Conservation (phyloP, 1,140 invertebrate species). For the Chironomus tepperi region DNA sequence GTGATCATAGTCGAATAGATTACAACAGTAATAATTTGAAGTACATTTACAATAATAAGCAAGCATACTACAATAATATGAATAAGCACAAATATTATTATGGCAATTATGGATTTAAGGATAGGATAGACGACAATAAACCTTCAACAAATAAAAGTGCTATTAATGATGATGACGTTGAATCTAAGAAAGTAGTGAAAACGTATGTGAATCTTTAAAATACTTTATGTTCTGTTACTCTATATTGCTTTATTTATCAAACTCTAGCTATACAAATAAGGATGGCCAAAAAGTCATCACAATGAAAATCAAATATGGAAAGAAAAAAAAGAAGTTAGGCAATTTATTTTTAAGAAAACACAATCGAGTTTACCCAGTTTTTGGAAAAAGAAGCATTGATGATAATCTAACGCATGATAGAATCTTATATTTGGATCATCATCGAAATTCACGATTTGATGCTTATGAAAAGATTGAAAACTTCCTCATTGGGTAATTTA, state of each 20-base stretch:
- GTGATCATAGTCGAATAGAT: slow-evolving; percentile 22
- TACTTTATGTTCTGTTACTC: not conserved
- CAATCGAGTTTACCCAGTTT: slow-evolving; percentile 45
- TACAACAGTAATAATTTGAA: slow-evolving; percentile 21
- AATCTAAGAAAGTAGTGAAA: not conserved
- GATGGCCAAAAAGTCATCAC: slow-evolving; percentile 4
- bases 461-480: slow-evolving; percentile 50
- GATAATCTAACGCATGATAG: slow-evolving; percentile 37
- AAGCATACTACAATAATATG: not conserved
- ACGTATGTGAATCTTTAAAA: not conserved
- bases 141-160: not conserved
- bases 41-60: slow-evolving; percentile 19
- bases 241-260: not conserved
- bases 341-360: not conserved
- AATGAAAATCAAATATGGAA: not conserved
- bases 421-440: slow-evolving; percentile 44
- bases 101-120: not conserved
- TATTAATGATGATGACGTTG: not conserved
- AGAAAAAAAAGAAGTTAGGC: not conserved
- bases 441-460: slow-evolving; percentile 46
- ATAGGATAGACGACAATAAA: not conserved
- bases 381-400: slow-evolving; percentile 45
- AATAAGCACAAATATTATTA: slow-evolving; percentile 18
- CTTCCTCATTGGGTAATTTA: slow-evolving; percentile 48
- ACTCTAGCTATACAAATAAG: not conserved